These are phyloP conservation scores for Dermolepida albohirtum DNA, from an alignment of 2,888 invertebrate genomes.

Conservation along the genomic window DNA sequence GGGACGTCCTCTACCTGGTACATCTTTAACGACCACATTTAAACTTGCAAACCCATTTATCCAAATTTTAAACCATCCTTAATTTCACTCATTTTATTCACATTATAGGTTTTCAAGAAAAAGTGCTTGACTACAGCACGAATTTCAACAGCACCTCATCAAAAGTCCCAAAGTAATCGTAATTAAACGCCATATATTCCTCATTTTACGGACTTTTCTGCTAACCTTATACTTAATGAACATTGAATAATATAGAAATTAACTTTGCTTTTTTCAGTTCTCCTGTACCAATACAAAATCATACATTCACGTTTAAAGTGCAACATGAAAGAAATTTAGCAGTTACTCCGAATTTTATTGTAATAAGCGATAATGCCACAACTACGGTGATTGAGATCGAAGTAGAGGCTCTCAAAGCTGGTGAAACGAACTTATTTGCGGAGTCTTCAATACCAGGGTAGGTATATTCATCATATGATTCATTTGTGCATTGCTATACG, in stretches of 20 bases:
- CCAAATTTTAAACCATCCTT: too few species aligned
- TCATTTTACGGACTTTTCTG: too few species aligned
- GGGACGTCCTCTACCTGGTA: too few species aligned
- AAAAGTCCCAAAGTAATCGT: too few species aligned
- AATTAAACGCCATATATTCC: too few species aligned
- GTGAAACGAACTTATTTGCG: constrained; percentile 37
- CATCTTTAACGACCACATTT: too few species aligned
- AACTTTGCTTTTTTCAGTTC: constrained; percentile 10
- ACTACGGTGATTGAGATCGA: constrained; percentile 2
- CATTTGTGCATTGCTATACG: not conserved
- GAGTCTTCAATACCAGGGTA: constrained; percentile 31
- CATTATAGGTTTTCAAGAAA: too few species aligned
- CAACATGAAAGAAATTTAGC: constrained; percentile 28
- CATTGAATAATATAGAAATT: not conserved
- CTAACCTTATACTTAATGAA: not conserved
- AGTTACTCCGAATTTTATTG: constrained; percentile 18
- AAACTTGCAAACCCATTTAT: too few species aligned
- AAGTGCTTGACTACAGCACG: too few species aligned
- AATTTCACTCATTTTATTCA: too few species aligned
- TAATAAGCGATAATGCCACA: constrained; percentile 1
- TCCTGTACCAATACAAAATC: constrained; percentile 2
- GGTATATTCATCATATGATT: constrained; percentile 44
- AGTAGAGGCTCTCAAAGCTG: constrained; percentile 33
- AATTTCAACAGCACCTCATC: too few species aligned
- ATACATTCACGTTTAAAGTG: constrained; percentile 21